phyloP scores from a whole-genome alignment of 2,888 invertebrate species.

The Corbicula japonica region DNA sequence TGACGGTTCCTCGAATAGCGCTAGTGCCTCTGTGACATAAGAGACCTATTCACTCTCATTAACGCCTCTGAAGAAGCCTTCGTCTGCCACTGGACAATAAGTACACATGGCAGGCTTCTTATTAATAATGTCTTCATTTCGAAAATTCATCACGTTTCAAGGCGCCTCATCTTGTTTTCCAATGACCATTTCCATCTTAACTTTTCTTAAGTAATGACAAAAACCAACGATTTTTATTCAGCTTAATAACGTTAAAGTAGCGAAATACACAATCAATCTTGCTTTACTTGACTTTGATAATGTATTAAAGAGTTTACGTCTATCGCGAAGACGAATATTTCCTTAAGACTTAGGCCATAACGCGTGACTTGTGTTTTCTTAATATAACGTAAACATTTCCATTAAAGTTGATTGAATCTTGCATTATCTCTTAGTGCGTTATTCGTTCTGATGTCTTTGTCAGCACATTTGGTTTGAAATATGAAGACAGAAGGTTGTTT shows the following conservation, averaged over 20 bases:
- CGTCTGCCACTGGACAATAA: too few relatives aligned
- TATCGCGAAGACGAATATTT: conserved; percentile 19
- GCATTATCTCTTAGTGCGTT: conserved; percentile 14
- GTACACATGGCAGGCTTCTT: too few relatives aligned
- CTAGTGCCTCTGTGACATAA: too few relatives aligned
- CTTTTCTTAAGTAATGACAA: conserved; percentile 58
- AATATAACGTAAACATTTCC: conserved; percentile 36
- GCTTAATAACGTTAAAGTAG: conserved; percentile 51
- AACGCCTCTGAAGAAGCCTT: too few relatives aligned
- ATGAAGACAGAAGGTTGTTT: conserved; percentile 1
- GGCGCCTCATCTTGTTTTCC: conserved; percentile 29
- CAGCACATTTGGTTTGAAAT: conserved; percentile 15
- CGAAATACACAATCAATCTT: conserved; percentile 51
- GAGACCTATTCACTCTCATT: too few relatives aligned
- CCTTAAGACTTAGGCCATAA: conserved; percentile 22
- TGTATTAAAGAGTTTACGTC: conserved; percentile 33
- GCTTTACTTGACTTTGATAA: conserved; percentile 42
- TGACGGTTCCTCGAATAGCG: too few relatives aligned
- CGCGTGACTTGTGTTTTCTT: conserved; percentile 43
- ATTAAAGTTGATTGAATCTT: conserved; percentile 31
- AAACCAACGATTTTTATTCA: conserved; percentile 47
- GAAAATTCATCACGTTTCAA: conserved; percentile 41
- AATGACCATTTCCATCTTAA: conserved; percentile 41
- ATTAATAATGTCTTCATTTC: too few relatives aligned
- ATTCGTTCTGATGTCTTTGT: conserved; percentile 3